phyloP scores from a whole-genome alignment of 2,113 vertebrate species.

The Probosciger aterrimus region DNA sequence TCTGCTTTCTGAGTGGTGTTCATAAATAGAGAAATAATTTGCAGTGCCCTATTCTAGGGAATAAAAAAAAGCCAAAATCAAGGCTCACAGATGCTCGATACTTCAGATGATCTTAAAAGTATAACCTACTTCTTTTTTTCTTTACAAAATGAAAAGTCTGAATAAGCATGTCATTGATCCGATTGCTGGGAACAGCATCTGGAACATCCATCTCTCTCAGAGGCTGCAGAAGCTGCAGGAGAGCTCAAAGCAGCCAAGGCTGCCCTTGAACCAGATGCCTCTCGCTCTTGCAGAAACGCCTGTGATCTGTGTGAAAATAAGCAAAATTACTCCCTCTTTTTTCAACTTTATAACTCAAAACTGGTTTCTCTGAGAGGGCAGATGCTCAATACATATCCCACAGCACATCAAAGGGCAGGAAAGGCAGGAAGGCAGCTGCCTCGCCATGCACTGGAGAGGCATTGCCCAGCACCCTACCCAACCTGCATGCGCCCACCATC shows the following conservation, averaged over 20 bases:
- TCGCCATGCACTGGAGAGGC: background rate
- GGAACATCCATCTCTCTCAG: constrained; percentile 40
- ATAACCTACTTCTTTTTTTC: background rate
- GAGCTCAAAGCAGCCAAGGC: constrained; percentile 45
- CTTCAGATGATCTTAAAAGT: background rate
- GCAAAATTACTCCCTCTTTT: constrained; percentile 51
- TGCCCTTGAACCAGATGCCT: constrained; percentile 39
- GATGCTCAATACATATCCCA: constrained; percentile 31
- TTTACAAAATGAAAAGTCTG: background rate
- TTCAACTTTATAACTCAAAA: constrained; percentile 30
- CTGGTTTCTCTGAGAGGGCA: constrained; percentile 54
- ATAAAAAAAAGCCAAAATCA: background rate
- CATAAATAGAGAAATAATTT: background rate
- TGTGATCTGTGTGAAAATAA: constrained; percentile 58
- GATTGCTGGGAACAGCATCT: constrained; percentile 39
- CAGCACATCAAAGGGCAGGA: constrained; percentile 46
- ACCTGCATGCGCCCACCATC: background rate
- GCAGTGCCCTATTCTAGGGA: background rate
- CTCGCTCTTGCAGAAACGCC: background rate
- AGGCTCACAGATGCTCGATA: background rate
- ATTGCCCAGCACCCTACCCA: background rate
- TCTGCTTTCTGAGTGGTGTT: background rate
- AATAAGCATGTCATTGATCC: constrained; percentile 10
- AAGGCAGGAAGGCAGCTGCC: background rate
- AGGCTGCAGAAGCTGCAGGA: constrained; percentile 39